A percentile compares a stretch with the other conserved stretches of the same genome.
phyloP scores from a whole-genome alignment of 1,140 invertebrate species.

The Coboldia fuscipes region DNA sequence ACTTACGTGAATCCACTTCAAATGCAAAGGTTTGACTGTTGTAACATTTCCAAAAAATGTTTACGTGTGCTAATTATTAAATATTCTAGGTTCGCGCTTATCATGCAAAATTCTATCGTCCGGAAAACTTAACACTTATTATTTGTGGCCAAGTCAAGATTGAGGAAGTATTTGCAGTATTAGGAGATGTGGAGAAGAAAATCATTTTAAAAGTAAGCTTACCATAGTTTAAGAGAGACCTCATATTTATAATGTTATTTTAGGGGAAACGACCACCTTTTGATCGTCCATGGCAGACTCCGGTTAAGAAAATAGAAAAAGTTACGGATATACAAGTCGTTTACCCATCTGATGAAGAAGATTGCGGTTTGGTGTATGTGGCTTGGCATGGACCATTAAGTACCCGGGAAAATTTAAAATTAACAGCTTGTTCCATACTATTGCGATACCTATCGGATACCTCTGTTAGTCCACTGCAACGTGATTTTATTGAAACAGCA shows the following conservation, averaged over 20 bases:
- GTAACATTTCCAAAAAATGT: not conserved
- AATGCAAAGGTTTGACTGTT: constrained; percentile 49
- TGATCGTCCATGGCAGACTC: constrained; percentile 49
- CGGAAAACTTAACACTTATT: constrained; percentile 74
- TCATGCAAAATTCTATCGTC: constrained; percentile 69
- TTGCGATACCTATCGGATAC: constrained; percentile 70
- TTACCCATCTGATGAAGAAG: constrained; percentile 72
- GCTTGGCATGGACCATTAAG: constrained; percentile 68
- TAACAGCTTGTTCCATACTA: constrained; percentile 43
- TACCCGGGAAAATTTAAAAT: constrained; percentile 27
- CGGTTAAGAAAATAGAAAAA: constrained; percentile 35
- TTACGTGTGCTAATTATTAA: constrained; percentile 3
- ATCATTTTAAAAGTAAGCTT: constrained; percentile 44
- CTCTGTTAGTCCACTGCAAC: constrained; percentile 60
- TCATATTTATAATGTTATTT: constrained; percentile 8
- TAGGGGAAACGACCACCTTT: constrained; percentile 34
- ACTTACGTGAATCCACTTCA: constrained; percentile 56
- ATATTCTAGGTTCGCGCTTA: constrained; percentile 43
- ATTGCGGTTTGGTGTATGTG: constrained; percentile 57
- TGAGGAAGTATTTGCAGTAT: constrained; percentile 48
- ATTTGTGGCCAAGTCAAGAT: constrained; percentile 62
- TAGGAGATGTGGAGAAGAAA: constrained; percentile 55
- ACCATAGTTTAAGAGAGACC: constrained; percentile 2
- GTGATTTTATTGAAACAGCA: constrained; percentile 63
- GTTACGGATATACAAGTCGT: constrained; percentile 24